Evolutionary conservation across 2,113 vertebrate species (phyloP), one percentile per base, ranked within the genome.

Genomic region (Gavialis gangeticus): DNA sequence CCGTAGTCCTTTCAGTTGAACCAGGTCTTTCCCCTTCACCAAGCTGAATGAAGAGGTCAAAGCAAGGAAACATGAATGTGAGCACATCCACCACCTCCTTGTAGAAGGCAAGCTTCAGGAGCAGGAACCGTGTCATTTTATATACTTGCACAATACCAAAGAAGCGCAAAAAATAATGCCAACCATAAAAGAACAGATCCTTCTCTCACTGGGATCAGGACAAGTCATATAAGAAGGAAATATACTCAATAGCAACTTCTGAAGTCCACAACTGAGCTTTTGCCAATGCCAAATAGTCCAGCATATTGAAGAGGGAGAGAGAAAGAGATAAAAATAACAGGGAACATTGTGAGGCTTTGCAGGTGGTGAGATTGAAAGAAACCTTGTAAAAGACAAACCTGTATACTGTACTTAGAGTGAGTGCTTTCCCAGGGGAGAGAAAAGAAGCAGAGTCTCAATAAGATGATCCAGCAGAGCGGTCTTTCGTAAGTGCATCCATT

Each of bases 401-500:
- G 62, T 0, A 0, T 75, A 6, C 80, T 93, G 30, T 87, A 91
- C 91, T 17, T 30, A 66, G 24, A 25, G 15, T 0, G 1, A 89
- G 28, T 30, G 62, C 82, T 67, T 89, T 94, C 46, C 66, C 18
- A 15, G 19, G 57, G 10, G 34, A 81, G 7, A 11, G 15, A 73
- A 82, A 84, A 75, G 54, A 19, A 13, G 4, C 82, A 84, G 71
- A 37, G 62, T 87, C 12, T 1, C 22, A 18, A 14, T 34, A 54
- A 83, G 30, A 60, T 63, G 6, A 3, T 34, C 28, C 12, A 93
- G 60, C 17, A 87, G 85, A 62, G 66, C 56, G 18, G 27, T 82
- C 87, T 94, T 71, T 73, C 71, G 55, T 66, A 19, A 77, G 67
- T 85, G 13, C 66, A 54, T 91, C 84, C 55, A 55, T 27, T 83